Conservation (phyloP, 2,888 invertebrate genomes). For the Heterodera filipjevi region DNA sequence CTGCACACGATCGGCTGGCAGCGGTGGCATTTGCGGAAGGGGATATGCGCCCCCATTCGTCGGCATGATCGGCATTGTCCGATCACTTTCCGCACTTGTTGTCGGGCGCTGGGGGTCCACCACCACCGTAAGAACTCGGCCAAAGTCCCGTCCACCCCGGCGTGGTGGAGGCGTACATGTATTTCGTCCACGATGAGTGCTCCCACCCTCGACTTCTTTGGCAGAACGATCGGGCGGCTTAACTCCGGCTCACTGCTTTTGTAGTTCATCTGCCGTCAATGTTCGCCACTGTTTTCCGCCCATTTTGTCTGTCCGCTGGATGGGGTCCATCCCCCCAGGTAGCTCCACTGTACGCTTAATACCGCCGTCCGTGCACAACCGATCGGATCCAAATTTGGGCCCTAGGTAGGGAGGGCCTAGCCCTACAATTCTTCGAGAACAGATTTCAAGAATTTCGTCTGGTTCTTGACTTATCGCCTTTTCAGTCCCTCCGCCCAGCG, state of each 20-base stretch:
- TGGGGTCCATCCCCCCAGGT: no score
- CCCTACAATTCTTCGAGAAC: background rate
- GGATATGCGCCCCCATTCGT: constrained; percentile 18
- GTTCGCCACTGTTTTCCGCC: no score
- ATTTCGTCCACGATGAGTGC: background rate
- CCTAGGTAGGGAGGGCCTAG: background rate
- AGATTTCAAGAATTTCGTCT: no score
- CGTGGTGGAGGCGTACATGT: constrained; percentile 19
- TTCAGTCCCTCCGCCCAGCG: background rate
- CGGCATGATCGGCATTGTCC: constrained; percentile 16
- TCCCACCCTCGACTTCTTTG: constrained; percentile 24
- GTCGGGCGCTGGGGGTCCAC: constrained; percentile 18
- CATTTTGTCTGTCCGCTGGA: no score
- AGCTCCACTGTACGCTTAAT: no score
- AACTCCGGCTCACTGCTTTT: background rate
- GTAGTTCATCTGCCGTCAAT: background rate
- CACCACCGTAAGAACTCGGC: constrained; percentile 11
- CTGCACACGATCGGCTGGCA: constrained; percentile 36
- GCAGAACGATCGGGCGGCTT: background rate
- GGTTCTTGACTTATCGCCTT: background rate
- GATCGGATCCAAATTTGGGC: background rate
- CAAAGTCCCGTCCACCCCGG: constrained; percentile 16
- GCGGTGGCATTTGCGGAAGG: constrained; percentile 29
- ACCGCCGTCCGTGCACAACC: no score
- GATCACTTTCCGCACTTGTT: background rate